Evolutionary conservation across 2,888 invertebrate genomes (phyloP).

Genomic region (Invenusta paracnida): DNA sequence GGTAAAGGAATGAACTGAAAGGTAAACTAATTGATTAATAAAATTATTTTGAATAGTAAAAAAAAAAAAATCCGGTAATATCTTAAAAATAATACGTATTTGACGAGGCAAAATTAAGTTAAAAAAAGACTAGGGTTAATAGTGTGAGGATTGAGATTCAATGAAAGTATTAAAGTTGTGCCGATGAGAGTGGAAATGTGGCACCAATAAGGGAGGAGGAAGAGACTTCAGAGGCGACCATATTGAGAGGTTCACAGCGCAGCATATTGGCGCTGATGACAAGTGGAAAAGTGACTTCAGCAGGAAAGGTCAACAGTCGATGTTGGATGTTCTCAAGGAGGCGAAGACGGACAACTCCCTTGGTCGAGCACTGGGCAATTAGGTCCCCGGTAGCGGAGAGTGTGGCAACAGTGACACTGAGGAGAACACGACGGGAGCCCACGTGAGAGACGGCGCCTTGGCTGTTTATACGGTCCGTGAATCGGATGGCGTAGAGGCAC

Average conservation of each 20-base stretch:
- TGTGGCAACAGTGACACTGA: not conserved
- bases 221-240: not conserved
- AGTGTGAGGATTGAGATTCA: too few relatives aligned
- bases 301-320: not conserved
- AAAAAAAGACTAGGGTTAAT: too few relatives aligned
- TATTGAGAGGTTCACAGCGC: not conserved
- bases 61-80: too few relatives aligned
- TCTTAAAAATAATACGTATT: too few relatives aligned
- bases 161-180: not conserved
- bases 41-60: too few relatives aligned
- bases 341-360: not conserved
- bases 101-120: too few relatives aligned
- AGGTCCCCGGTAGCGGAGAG: conserved; percentile 3
- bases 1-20: too few relatives aligned
- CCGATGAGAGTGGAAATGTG: not conserved
- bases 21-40: too few relatives aligned
- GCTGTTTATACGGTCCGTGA: not conserved
- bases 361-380: not conserved
- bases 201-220: not conserved
- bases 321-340: not conserved
- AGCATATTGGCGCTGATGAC: conserved; percentile 70
- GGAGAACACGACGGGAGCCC: not conserved
- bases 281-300: conserved; percentile 67
- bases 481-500: conserved; percentile 2
- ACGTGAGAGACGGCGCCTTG: not conserved